Base-by-base conservation (phyloP, 2,888 invertebrate species). In the Hirtodrosophila cameraria region DNA sequence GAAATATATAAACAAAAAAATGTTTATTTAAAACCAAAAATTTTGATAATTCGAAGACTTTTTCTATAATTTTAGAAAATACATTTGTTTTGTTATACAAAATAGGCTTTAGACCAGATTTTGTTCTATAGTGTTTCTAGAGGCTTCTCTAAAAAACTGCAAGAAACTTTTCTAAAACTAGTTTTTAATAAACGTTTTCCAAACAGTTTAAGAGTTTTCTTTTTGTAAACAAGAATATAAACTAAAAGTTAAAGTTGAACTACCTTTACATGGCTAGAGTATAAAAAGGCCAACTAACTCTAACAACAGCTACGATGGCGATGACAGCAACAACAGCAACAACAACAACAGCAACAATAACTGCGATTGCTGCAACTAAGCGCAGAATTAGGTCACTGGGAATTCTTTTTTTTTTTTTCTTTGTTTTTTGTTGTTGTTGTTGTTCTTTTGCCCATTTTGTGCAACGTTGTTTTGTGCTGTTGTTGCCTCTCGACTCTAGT, bases 301-400 rank as follows among this genome's bases (percentile, higher is more conserved):
- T 72, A 77, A 67, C 72, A 82, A 69, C 73, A 76, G 73, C 73
- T 68, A 74, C 66, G 49, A 39, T 58, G 65, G 54, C 62, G 60
- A 74, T 61, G 74, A 74, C 65, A 74, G 69, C 45, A 64, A 16
- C 54, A 61, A 11, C 46, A 54, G 4, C 52, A 58, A 28, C 64
- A 62, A 28, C 57, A 53, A 36, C 49, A 67, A 11, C 54, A 58
- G 3, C 57, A 60, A 57, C 71, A 70, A 70, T 71, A 70, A 70
- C 70, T 70, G 65, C 69, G 73, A 73, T 73, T 59, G 65, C 73
- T 63, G 74, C 74, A 66, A 74, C 70, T 57, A 50, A 72, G 59
- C 38, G 59, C 75, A 84, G 73, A 82, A 82, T 84, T 84, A 57
- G 81, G 81, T 82, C 81, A 82, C 81, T 81, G 81, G 81, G 84